Conservation (phyloP, 2,888 invertebrate genomes). For the Ichneumoninae sp. region DNA sequence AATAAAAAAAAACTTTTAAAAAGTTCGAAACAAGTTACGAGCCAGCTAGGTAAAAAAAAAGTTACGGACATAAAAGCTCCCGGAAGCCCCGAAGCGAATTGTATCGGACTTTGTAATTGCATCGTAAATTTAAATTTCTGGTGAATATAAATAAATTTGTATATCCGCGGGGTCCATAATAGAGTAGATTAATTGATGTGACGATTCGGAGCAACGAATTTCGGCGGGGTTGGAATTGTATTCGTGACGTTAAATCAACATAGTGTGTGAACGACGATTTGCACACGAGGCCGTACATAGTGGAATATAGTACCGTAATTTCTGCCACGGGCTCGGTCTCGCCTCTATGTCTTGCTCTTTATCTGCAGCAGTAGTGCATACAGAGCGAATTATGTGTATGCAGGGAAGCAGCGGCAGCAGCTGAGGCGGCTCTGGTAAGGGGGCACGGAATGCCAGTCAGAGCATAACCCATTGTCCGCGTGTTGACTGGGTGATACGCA, state of each 20-base stretch:
- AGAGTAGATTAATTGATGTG: background rate
- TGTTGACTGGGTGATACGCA: slow-evolving; percentile 70
- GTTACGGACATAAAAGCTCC: background rate
- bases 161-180: background rate
- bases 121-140: background rate
- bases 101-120: background rate
- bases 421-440: slow-evolving; percentile 62
- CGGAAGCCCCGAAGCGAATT: background rate
- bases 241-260: background rate
- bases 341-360: slow-evolving; percentile 47
- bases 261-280: slow-evolving; percentile 17
- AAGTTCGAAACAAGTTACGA: background rate
- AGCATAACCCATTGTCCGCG: slow-evolving; percentile 74
- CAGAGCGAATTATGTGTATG: slow-evolving; percentile 57
- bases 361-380: slow-evolving; percentile 49
- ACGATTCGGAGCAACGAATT: background rate
- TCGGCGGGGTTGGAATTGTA: background rate
- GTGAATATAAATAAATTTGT: background rate
- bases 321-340: slow-evolving; percentile 35
- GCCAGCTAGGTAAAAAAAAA: background rate
- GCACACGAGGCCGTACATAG: background rate
- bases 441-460: slow-evolving; percentile 71
- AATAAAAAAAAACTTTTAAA: background rate
- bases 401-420: slow-evolving; percentile 65
- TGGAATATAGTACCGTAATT: slow-evolving; percentile 29